A percentile compares a stretch with the other conserved stretches of the same genome.
phyloP scores from a whole-genome alignment of 1,140 invertebrate species.

The Brachionus angularis region DNA sequence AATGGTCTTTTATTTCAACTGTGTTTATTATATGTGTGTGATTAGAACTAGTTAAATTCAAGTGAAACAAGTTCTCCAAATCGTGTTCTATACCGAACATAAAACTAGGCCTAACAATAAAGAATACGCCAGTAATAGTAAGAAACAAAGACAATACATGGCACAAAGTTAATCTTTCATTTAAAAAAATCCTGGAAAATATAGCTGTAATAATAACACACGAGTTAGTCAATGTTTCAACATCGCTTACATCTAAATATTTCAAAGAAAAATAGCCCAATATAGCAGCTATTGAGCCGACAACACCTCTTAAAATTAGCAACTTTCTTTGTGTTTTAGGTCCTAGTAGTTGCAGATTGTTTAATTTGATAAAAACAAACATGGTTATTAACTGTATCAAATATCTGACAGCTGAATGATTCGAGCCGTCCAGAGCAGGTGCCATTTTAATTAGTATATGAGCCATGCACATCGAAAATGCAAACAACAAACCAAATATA shows the following conservation, averaged over 20 bases:
- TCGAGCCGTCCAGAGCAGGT: conserved; percentile 14
- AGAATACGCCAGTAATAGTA: conserved; percentile 26
- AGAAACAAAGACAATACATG: conserved; percentile 27
- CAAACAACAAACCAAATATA: conserved; percentile 11
- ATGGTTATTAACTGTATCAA: conserved; percentile 6
- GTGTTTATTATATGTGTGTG: neutral
- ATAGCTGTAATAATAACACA: conserved; percentile 22
- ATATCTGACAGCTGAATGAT: conserved; percentile 27
- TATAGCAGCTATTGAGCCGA: conserved; percentile 2
- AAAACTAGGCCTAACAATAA: conserved; percentile 19
- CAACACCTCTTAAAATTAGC: conserved; percentile 13
- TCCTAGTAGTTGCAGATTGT: neutral
- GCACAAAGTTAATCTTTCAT: conserved; percentile 27
- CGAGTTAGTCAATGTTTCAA: conserved; percentile 38
- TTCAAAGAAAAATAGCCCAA: conserved; percentile 11
- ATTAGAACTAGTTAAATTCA: conserved; percentile 11
- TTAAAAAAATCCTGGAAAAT: conserved; percentile 18
- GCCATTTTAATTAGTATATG: conserved; percentile 36
- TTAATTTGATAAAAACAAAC: conserved; percentile 3
- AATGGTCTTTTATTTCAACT: conserved; percentile 20
- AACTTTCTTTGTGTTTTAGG: conserved; percentile 4
- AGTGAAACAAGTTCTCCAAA: conserved; percentile 24
- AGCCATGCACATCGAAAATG: conserved; percentile 41
- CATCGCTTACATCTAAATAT: conserved; percentile 34
- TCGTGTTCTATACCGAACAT: conserved; percentile 23